These are phyloP conservation scores for Pseudomyrmex flavicornis DNA, from an alignment of 1,140 invertebrate genomes.

Conservation along the genomic window DNA sequence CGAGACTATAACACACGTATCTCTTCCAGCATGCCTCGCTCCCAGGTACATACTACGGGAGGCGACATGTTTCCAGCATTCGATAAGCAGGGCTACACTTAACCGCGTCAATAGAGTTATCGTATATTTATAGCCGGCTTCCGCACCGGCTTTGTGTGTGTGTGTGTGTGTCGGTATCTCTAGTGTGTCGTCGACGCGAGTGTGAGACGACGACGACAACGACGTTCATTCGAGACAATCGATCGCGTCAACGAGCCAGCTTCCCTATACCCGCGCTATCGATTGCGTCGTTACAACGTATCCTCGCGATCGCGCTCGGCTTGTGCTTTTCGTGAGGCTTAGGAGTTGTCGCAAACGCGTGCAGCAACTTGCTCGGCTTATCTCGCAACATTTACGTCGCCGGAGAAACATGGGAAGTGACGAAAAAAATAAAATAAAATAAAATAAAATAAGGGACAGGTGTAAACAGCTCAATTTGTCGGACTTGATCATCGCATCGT, in stretches of 20 bases:
- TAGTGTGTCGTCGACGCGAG: no score
- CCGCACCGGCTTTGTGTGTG: neutral
- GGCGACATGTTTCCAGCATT: slow-evolving; percentile 42
- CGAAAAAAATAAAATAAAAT: neutral
- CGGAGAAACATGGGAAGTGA: neutral
- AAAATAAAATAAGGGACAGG: neutral
- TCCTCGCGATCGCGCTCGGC: neutral
- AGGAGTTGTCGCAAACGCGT: slow-evolving; percentile 33
- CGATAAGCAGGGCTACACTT: slow-evolving; percentile 40
- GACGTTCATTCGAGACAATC: slow-evolving; percentile 13
- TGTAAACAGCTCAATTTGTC: slow-evolving; percentile 8
- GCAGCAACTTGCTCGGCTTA: slow-evolving; percentile 11
- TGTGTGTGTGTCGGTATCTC: neutral
- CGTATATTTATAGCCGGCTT: slow-evolving; percentile 40
- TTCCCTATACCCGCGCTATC: slow-evolving; percentile 5
- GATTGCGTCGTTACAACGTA: neutral
- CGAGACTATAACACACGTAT: slow-evolving; percentile 53
- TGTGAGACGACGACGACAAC: neutral
- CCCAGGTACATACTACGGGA: neutral
- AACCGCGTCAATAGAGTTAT: slow-evolving; percentile 40
- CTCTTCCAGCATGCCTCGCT: slow-evolving; percentile 54
- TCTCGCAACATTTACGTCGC: slow-evolving; percentile 20
- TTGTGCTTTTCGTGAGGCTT: slow-evolving; percentile 25
- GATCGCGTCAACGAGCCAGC: slow-evolving; percentile 4
- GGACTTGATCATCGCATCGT: no score